These are phyloP conservation scores for Argyresthia albistria DNA, from an alignment of 2,888 invertebrate genomes.

Conservation along the genomic window DNA sequence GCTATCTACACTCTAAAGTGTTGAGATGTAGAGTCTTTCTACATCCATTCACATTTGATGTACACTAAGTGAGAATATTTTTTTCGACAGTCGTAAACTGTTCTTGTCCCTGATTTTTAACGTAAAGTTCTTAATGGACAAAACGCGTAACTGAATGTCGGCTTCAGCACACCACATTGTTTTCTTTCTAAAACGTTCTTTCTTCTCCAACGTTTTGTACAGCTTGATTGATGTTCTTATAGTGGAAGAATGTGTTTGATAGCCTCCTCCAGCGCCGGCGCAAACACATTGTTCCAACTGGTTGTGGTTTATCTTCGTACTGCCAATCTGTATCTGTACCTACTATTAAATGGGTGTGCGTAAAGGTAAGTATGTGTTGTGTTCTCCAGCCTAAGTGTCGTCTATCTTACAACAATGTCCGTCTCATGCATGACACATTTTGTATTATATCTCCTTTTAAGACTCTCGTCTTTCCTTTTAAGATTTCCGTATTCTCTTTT, in stretches of 20 bases:
- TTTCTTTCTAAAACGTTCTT: constrained; percentile 50
- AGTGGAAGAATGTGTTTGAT: constrained; percentile 52
- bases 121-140: too few relatives aligned
- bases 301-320: constrained; percentile 27
- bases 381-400: constrained; percentile 44
- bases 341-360: constrained; percentile 20
- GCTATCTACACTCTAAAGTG: too few relatives aligned
- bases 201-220: constrained; percentile 38
- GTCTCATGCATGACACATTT: constrained; percentile 36
- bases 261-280: constrained; percentile 8
- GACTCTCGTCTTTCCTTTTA: too few relatives aligned
- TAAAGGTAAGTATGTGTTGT: constrained; percentile 57
- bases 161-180: constrained; percentile 5
- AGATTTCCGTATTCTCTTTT: constrained; percentile 18
- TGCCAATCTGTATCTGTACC: constrained; percentile 24
- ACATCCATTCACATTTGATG: too few relatives aligned
- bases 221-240: constrained; percentile 52
- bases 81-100: too few relatives aligned
- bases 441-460: background rate
- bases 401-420: constrained; percentile 11
- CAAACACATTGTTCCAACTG: constrained; percentile 57
- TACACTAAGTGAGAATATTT: too few relatives aligned
- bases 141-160: background rate
- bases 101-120: too few relatives aligned
- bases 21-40: too few relatives aligned